Evolutionary conservation across 1,140 invertebrate species (phyloP), one percentile per base, ranked within the genome.

Genomic region (Drosophila fuyamai): DNA sequence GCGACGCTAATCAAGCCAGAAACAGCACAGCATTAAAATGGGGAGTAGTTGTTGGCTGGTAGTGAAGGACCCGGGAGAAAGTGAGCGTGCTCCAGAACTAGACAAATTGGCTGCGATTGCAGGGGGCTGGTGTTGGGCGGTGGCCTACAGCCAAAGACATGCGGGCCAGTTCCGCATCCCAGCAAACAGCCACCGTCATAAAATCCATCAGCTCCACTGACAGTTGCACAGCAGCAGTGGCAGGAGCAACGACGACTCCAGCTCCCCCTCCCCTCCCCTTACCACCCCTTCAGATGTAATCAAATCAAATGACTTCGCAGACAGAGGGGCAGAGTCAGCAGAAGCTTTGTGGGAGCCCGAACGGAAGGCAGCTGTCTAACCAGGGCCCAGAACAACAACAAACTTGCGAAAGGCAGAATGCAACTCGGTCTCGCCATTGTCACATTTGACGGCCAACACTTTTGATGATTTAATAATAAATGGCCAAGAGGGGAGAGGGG

Each of bases 261-360:
- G 73, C 66, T 67, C 36, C 71, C 56, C 66, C 75, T 56, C 23
- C 3, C 23, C n/a, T n/a, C n/a, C n/a, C n/a, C n/a, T n/a, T n/a
- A n/a, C n/a, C n/a, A n/a, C 41, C 71, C 56, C 66, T 65, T 56
- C 61, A 82, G 65, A 74, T 82, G 75, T 86, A 85, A 85, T 88
- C 83, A 85, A 85, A 86, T 85, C 79, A 86, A 79, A 82, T 86
- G 82, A 86, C 82, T 79, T 78, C 58, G 79, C 82, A 85, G 82
- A 71, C 78, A 59, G 35, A 46, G 71, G 46, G 53, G 47, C 62
- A 60, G 41, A 51, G 44, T 27, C 57, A 76, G 55, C 38, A 44
- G 53, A 48, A 65, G 73, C 76, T 81, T 81, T 79, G 47, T 23
- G 55, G 27, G 47, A 79, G 54, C 23, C 61, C 50, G 46, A 67